Conservation (phyloP, 1,140 invertebrate species). For the Pentalonia nigronervosa region DNA sequence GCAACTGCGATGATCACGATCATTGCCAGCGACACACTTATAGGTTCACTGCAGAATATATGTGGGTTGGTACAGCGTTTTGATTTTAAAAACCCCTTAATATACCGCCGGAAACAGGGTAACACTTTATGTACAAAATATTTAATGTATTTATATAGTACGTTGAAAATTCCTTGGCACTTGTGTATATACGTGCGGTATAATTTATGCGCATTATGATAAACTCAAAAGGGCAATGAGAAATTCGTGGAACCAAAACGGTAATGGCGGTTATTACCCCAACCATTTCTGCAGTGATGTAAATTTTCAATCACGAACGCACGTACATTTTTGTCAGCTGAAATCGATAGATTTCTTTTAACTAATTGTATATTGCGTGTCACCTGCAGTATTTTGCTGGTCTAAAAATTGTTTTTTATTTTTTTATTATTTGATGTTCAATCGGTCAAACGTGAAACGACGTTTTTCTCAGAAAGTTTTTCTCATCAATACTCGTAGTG, state of each 20-base stretch:
- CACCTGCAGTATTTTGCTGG: neutral
- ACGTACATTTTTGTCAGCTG: neutral
- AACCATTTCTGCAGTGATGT: neutral
- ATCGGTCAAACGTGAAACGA: neutral
- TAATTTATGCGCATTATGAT: neutral
- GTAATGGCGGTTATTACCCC: neutral
- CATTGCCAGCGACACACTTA: too few species aligned
- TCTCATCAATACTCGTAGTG: neutral
- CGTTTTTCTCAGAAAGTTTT: neutral
- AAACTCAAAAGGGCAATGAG: neutral
- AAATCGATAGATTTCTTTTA: slow-evolving; percentile 12
- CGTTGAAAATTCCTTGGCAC: neutral
- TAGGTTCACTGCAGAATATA: too few species aligned
- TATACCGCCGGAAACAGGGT: neutral
- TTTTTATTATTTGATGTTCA: neutral
- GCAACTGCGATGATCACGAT: too few species aligned
- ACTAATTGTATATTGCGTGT: slow-evolving; percentile 1
- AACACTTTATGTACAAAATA: neutral
- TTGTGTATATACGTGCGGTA: neutral
- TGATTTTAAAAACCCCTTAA: neutral
- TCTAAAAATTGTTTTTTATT: neutral
- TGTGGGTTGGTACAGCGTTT: neutral
- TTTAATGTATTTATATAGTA: neutral
- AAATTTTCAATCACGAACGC: neutral
- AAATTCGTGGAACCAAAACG: neutral